Conservation (phyloP, 1,140 invertebrate genomes). For the Drosophila cardini region DNA sequence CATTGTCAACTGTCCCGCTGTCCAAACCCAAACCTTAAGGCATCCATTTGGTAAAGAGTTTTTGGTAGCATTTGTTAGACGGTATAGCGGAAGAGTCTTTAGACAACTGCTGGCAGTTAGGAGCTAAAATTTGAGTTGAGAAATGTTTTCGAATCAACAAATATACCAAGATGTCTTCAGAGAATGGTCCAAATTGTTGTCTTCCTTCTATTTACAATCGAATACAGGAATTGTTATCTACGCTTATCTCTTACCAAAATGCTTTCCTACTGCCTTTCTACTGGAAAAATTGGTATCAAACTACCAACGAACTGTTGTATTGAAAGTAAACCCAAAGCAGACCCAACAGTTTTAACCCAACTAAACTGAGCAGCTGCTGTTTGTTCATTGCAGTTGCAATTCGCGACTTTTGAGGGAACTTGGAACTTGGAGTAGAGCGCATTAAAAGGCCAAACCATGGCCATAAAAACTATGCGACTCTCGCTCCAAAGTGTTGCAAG, state of each 20-base stretch:
- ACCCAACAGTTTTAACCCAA: slow-evolving; percentile 13
- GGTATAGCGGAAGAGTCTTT: background rate
- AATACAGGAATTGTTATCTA: too few relatives aligned
- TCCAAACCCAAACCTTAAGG: too few relatives aligned
- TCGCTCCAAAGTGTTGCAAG: slow-evolving; percentile 50
- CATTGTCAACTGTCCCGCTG: slow-evolving; percentile 14
- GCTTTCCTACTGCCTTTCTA: too few relatives aligned
- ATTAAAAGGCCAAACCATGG: slow-evolving; percentile 65
- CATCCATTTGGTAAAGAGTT: slow-evolving; percentile 20
- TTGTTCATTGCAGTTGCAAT: slow-evolving; percentile 51
- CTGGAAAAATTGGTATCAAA: slow-evolving; percentile 52
- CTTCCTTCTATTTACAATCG: too few relatives aligned
- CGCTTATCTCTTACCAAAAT: too few relatives aligned
- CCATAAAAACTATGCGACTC: slow-evolving; percentile 73
- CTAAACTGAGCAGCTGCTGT: slow-evolving; percentile 38
- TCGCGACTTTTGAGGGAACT: background rate
- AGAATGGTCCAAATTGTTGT: too few relatives aligned
- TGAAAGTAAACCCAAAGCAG: background rate
- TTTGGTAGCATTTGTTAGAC: slow-evolving; percentile 17
- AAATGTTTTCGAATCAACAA: too few relatives aligned
- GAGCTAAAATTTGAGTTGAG: background rate
- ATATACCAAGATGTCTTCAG: too few relatives aligned
- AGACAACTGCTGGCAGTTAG: background rate
- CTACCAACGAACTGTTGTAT: slow-evolving; percentile 31
- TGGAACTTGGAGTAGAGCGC: slow-evolving; percentile 15